phyloP scores from a whole-genome alignment of 2,113 vertebrate genomes.

The Tragelaphus strepsiceros region DNA sequence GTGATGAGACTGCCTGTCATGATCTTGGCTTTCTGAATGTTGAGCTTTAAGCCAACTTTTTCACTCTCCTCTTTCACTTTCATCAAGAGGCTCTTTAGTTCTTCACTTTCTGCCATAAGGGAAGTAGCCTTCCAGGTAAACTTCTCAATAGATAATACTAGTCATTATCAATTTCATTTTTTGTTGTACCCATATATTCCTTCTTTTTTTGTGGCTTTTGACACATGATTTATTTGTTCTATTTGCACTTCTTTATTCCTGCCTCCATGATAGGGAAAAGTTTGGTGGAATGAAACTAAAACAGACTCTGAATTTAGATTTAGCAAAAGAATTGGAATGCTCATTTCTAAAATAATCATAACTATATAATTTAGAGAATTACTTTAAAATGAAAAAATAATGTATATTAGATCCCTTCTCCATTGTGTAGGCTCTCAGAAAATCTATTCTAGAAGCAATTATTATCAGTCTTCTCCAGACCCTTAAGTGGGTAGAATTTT shows the following conservation, averaged over 20 bases:
- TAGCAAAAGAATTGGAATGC: background rate
- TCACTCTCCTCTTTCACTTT: background rate
- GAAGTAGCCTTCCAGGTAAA: background rate
- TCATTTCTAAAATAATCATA: background rate
- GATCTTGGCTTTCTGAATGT: background rate
- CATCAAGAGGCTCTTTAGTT: background rate
- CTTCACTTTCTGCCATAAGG: background rate
- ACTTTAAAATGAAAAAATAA: conserved; percentile 5
- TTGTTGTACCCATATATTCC: background rate
- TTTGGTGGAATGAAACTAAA: background rate
- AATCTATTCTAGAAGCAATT: background rate
- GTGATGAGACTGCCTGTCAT: background rate
- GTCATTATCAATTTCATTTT: background rate
- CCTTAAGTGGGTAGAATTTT: background rate
- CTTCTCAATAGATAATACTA: background rate
- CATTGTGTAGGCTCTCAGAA: background rate
- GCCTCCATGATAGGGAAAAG: background rate
- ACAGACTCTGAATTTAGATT: background rate
- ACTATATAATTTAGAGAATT: background rate
- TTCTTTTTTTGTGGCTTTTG: background rate
- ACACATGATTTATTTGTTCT: background rate
- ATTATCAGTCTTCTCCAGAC: background rate
- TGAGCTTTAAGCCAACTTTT: background rate
- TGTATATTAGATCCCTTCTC: background rate
- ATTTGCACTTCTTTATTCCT: background rate